These are phyloP conservation scores for Tarsius wallacei DNA, from an alignment of 2,797 vertebrate genomes.

Conservation along the genomic window DNA sequence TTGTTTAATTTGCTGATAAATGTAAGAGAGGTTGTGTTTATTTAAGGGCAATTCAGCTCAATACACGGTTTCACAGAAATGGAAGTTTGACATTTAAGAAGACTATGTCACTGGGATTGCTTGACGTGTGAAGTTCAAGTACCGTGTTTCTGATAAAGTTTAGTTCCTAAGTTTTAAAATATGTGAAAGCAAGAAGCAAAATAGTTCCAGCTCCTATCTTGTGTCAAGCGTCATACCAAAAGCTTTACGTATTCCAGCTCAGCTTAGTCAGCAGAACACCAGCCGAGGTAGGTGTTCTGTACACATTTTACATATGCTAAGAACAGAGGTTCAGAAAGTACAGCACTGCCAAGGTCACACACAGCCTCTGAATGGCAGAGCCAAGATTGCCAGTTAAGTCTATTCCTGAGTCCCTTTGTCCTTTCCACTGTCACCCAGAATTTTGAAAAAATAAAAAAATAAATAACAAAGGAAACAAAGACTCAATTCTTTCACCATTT, in stretches of 20 bases:
- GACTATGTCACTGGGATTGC: neutral
- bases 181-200: neutral
- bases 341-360: neutral
- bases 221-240: neutral
- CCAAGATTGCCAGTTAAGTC: neutral
- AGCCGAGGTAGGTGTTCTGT: neutral
- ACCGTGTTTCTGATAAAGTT: slow-evolving; percentile 41
- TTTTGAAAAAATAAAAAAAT: neutral
- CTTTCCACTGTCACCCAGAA: neutral
- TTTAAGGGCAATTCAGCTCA: slow-evolving; percentile 56
- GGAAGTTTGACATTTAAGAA: slow-evolving; percentile 45
- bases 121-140: neutral
- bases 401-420: neutral
- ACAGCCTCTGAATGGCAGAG: neutral
- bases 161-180: slow-evolving; percentile 10
- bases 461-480: neutral
- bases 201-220: neutral
- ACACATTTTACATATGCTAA: neutral
- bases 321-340: neutral
- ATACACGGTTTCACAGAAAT: slow-evolving; percentile 41
- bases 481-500: neutral
- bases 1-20: slow-evolving; percentile 75
- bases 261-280: neutral
- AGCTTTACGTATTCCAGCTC: neutral
- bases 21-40: slow-evolving; percentile 71